phyloP scores from a whole-genome alignment of 2,797 vertebrate genomes.

The Benthosema pterotum region DNA sequence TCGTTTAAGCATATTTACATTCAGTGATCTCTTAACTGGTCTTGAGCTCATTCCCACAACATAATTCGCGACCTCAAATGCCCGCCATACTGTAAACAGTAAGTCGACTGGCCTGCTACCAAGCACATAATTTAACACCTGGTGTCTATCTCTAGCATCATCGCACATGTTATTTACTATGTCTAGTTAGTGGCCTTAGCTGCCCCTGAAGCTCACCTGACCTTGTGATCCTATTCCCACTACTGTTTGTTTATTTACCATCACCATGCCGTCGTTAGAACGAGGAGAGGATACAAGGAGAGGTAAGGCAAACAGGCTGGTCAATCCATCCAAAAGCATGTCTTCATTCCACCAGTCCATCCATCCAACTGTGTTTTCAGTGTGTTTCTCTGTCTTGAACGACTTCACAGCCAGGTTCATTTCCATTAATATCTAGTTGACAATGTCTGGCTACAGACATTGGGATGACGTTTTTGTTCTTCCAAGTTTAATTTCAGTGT shows the following conservation, averaged over 20 bases:
- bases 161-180: neutral
- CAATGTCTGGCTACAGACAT: too few relatives aligned
- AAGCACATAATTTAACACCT: neutral
- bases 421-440: too few relatives aligned
- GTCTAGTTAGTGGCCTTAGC: constrained; percentile 15
- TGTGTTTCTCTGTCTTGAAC: constrained; percentile 10
- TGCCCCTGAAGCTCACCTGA: constrained; percentile 43
- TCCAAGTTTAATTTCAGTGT: too few relatives aligned
- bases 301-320: constrained; percentile 84
- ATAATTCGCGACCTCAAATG: neutral
- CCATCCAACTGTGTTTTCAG: constrained; percentile 32
- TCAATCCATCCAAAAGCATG: constrained; percentile 19
- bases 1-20: neutral
- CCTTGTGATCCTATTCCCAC: constrained; percentile 26
- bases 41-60: neutral
- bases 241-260: constrained; percentile 49
- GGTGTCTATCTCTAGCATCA: neutral
- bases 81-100: neutral
- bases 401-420: constrained; percentile 33
- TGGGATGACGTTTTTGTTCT: too few relatives aligned
- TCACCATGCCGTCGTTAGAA: constrained; percentile 83
- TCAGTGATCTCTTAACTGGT: neutral
- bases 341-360: constrained; percentile 33
- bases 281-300: constrained; percentile 98
- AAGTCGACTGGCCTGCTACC: neutral